Evolutionary conservation across 2,888 invertebrate genomes (phyloP).

Genomic region (Netelia fuscicornis): DNA sequence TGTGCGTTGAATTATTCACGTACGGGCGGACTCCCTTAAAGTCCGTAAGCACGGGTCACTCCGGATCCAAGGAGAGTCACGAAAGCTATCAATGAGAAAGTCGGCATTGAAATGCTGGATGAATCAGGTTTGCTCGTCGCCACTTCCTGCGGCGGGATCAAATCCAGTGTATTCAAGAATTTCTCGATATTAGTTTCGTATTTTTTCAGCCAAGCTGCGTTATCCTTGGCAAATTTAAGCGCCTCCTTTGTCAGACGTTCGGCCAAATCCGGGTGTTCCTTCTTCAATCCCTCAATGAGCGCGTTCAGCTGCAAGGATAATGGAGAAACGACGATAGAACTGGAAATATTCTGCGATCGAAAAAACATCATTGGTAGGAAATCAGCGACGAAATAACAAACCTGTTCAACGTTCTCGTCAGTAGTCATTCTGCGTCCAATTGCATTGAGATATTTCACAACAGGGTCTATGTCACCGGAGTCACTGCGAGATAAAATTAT

Average conservation of each 20-base stretch:
- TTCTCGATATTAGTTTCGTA: constrained; percentile 21
- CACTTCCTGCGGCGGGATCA: background rate
- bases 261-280: background rate
- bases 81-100: background rate
- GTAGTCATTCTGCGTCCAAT: constrained; percentile 52
- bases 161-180: background rate
- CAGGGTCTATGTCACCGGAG: background rate
- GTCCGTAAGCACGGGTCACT: too few species aligned
- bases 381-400: background rate
- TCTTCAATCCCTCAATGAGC: background rate
- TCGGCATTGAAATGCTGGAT: background rate
- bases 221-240: constrained; percentile 12
- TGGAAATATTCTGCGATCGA: background rate
- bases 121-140: background rate
- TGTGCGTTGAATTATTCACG: background rate
- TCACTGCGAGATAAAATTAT: background rate
- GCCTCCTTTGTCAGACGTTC: constrained; percentile 4
- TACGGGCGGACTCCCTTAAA: background rate
- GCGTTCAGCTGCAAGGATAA: constrained; percentile 2
- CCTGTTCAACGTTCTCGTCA: constrained; percentile 49
- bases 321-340: background rate
- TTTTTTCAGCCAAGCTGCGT: constrained; percentile 42
- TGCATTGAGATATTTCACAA: constrained; percentile 41
- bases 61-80: too few species aligned
- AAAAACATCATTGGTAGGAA: background rate